Conservation (phyloP, 2,797 vertebrate genomes). For the Antennarius maculatus region DNA sequence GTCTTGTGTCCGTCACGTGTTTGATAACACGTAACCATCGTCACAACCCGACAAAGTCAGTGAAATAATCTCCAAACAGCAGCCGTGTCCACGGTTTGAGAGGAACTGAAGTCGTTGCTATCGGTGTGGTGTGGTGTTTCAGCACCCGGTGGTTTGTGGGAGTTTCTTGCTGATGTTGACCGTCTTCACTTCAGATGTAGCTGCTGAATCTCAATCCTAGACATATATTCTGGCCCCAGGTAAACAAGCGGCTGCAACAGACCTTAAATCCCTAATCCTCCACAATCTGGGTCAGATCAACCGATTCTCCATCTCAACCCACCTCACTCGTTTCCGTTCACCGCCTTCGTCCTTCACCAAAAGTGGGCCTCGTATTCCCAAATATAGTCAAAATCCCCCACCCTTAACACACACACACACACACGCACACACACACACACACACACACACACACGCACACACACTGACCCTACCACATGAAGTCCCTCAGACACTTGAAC, state of each 20-base stretch:
- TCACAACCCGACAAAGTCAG: background rate
- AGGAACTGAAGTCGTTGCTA: slow-evolving; percentile 28
- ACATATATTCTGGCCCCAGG: slow-evolving; percentile 31
- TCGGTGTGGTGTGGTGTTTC: slow-evolving; percentile 30
- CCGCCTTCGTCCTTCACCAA: slow-evolving; percentile 14
- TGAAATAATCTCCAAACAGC: slow-evolving; percentile 5
- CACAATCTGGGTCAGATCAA: slow-evolving; percentile 30
- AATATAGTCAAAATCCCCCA: slow-evolving; percentile 2
- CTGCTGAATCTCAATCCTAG: slow-evolving; percentile 39
- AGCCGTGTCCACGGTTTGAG: background rate
- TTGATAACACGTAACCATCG: background rate
- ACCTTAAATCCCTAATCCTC: slow-evolving; percentile 53
- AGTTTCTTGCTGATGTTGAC: slow-evolving; percentile 22
- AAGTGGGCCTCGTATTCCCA: slow-evolving; percentile 17
- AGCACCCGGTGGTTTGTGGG: slow-evolving; percentile 7
- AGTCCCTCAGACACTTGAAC: slow-evolving; percentile 66
- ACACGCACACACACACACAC: slow-evolving; percentile 16
- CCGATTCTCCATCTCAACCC: slow-evolving; percentile 22
- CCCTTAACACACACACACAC: slow-evolving; percentile 23
- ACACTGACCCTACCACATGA: slow-evolving; percentile 59
- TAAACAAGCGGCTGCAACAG: slow-evolving; percentile 48
- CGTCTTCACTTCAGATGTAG: slow-evolving; percentile 21
- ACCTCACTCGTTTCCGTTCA: background rate
- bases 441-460: slow-evolving; percentile 17
- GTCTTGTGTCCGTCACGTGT: background rate